Evolutionary conservation across 2,888 invertebrate genomes (phyloP).

Genomic region (Tyria jacobaeae): DNA sequence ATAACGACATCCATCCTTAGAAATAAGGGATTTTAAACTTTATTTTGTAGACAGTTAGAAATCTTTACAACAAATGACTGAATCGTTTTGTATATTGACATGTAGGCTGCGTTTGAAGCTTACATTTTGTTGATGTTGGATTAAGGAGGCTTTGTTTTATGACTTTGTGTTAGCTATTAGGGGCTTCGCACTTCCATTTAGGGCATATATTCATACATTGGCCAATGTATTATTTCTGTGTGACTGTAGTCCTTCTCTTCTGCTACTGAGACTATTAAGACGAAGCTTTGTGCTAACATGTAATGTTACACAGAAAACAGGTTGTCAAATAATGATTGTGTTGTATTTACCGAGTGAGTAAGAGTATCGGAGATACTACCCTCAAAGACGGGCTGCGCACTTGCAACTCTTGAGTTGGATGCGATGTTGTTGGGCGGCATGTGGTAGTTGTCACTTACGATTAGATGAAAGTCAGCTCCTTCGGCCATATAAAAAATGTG

Average conservation of each 20-base stretch:
- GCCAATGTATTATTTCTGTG: neutral
- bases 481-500: too few species aligned
- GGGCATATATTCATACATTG: constrained; percentile 16
- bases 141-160: constrained; percentile 54
- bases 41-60: neutral
- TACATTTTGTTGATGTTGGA: constrained; percentile 43
- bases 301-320: too few species aligned
- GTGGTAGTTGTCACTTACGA: too few species aligned
- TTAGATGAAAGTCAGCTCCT: too few species aligned
- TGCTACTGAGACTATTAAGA: too few species aligned
- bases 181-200: constrained; percentile 26
- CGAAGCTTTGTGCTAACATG: too few species aligned
- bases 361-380: too few species aligned
- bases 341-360: too few species aligned
- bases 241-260: neutral
- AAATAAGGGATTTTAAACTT: constrained; percentile 12
- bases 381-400: too few species aligned
- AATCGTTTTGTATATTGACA: constrained; percentile 21
- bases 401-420: too few species aligned
- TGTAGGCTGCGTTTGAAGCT: constrained; percentile 40
- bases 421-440: too few species aligned
- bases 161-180: constrained; percentile 44
- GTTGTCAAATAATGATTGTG: too few species aligned
- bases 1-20: constrained; percentile 16
- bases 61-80: neutral